A percentile compares a stretch with the other conserved stretches of the same genome.
phyloP scores from a whole-genome alignment of 2,113 vertebrate genomes.

The Noctilio leporinus region DNA sequence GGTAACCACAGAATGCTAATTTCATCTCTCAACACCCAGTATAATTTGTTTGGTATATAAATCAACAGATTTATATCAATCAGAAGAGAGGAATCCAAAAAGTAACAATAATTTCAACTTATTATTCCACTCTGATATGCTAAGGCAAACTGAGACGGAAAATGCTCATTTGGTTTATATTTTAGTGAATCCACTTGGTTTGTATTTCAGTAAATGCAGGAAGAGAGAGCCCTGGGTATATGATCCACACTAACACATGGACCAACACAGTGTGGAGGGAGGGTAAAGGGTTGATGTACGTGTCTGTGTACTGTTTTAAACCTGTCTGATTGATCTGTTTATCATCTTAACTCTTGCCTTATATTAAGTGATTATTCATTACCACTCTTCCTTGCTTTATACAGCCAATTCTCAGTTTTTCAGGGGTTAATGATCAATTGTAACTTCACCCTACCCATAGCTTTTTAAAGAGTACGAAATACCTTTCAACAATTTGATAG shows the following conservation, averaged over 20 bases:
- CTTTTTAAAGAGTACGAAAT: background rate
- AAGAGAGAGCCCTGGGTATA: background rate
- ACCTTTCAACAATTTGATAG: background rate
- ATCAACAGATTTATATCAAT: too few species aligned
- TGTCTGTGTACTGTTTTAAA: conserved; percentile 31
- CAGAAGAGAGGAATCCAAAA: conserved; percentile 28
- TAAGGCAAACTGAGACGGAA: conserved; percentile 27
- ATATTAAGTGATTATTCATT: conserved; percentile 51
- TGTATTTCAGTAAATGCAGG: background rate
- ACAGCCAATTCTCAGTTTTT: conserved; percentile 27
- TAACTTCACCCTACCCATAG: background rate
- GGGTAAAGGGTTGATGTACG: conserved; percentile 8
- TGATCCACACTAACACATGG: background rate
- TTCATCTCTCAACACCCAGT: conserved; percentile 46
- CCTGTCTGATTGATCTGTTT: conserved; percentile 46
- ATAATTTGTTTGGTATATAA: conserved; percentile 53
- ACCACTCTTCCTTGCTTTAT: conserved; percentile 11
- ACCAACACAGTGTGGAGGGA: background rate
- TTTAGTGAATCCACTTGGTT: conserved; percentile 3
- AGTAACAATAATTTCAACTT: conserved; percentile 49
- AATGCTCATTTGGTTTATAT: conserved; percentile 8
- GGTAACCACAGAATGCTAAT: conserved; percentile 56
- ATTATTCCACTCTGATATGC: conserved; percentile 30
- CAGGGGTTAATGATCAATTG: background rate
- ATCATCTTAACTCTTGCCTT: conserved; percentile 48